Percentiles rank a stretch among this genome's conserved stretches.
Evolutionary conservation across 2,113 vertebrate species (phyloP).

Genomic region (Sardina pilchardus): DNA sequence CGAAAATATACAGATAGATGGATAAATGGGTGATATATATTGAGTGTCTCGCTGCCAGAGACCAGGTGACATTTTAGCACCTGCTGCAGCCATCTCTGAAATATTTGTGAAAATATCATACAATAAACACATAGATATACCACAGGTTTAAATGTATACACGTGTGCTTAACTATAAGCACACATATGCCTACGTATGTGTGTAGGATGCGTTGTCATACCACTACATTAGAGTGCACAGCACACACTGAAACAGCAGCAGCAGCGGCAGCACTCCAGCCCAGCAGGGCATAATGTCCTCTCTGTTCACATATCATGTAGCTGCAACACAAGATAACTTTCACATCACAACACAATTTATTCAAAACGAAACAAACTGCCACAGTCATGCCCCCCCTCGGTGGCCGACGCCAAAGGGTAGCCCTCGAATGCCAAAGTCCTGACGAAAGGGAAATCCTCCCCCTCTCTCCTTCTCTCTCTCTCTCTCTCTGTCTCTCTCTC

Average conservation of each 20-base stretch:
- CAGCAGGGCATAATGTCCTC: background rate
- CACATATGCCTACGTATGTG: background rate
- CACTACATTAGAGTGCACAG: background rate
- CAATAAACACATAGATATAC: background rate
- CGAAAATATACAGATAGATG: background rate
- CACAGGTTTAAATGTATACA: background rate
- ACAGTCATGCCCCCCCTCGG: background rate
- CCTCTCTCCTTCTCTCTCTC: slow-evolving; percentile 3
- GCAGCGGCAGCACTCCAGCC: background rate
- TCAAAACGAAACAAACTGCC: slow-evolving; percentile 10
- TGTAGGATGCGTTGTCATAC: background rate
- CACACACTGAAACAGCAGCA: background rate
- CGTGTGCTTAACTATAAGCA: background rate
- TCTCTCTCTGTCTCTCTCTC: slow-evolving; percentile 39
- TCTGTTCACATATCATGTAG: background rate
- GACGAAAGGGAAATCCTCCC: slow-evolving; percentile 63
- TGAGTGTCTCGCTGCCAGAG: background rate
- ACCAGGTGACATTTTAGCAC: background rate
- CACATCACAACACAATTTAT: slow-evolving; percentile 2
- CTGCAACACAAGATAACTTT: background rate
- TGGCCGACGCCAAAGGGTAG: slow-evolving; percentile 42
- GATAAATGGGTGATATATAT: background rate
- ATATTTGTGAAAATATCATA: background rate
- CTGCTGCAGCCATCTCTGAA: background rate
- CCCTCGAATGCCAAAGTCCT: slow-evolving; percentile 52